Evolutionary conservation across 2,797 vertebrate species (phyloP).

Genomic region (Pampus argenteus): DNA sequence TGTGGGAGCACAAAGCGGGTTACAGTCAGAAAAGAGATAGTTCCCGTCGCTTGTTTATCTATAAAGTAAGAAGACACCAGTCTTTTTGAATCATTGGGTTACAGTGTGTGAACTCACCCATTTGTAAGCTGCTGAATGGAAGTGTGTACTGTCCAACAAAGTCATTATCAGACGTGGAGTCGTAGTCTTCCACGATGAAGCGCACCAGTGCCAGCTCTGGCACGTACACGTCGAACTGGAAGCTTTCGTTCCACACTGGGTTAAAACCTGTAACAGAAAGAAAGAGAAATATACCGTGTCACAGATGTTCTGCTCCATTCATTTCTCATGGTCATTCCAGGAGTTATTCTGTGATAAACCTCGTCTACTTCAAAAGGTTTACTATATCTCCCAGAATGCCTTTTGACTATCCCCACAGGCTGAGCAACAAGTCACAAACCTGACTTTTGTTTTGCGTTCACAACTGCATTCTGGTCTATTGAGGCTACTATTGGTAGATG

Average conservation of each 20-base stretch:
- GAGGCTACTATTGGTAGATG: too few relatives aligned
- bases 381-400: background rate
- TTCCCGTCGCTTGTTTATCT: constrained; percentile 32
- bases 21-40: constrained; percentile 19
- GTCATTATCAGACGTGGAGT: constrained; percentile 88
- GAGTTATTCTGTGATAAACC: constrained; percentile 4
- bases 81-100: background rate
- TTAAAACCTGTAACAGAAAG: constrained; percentile 88
- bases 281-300: background rate
- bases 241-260: constrained; percentile 90
- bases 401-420: background rate
- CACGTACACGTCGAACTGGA: constrained; percentile 90
- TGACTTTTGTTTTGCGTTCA: background rate
- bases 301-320: background rate
- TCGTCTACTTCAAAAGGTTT: background rate
- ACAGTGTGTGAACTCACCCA: constrained; percentile 84
- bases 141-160: constrained; percentile 94
- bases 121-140: constrained; percentile 91
- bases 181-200: constrained; percentile 92
- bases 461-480: constrained; percentile 9
- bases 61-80: constrained; percentile 29
- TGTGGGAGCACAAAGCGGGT: constrained; percentile 44
- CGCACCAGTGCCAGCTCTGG: constrained; percentile 92
- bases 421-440: background rate
- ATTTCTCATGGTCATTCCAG: background rate